Conservation (phyloP, 1,140 invertebrate genomes). For the Cydia strobilella region DNA sequence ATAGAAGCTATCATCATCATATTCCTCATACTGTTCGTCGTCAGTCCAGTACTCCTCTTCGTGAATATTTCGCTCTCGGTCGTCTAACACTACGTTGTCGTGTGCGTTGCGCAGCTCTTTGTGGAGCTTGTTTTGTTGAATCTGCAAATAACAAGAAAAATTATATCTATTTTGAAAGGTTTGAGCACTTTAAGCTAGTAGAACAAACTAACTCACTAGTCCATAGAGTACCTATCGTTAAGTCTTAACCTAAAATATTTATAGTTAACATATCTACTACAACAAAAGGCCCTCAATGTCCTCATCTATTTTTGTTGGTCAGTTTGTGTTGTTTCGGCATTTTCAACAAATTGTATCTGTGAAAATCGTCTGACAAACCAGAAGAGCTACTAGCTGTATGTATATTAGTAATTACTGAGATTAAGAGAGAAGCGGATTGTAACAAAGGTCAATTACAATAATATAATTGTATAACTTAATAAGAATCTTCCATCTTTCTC, state of each 20-base stretch:
- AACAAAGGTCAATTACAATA: not conserved
- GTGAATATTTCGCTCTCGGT: conserved; percentile 33
- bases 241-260: too few relatives aligned
- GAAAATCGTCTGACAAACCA: not conserved
- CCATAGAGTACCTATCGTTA: too few relatives aligned
- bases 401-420: too few relatives aligned
- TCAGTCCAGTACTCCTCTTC: conserved; percentile 20
- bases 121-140: conserved; percentile 57
- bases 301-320: not conserved
- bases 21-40: conserved; percentile 35
- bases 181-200: too few relatives aligned
- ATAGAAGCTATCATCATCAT: conserved; percentile 36
- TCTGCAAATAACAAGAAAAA: conserved; percentile 46
- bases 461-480: not conserved
- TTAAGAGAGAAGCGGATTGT: too few relatives aligned
- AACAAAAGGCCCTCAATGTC: too few relatives aligned
- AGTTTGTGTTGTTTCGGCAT: too few relatives aligned
- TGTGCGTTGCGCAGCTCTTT: conserved; percentile 47
- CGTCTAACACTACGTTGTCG: conserved; percentile 11
- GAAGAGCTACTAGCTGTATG: too few relatives aligned
- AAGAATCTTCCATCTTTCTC: not conserved
- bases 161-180: not conserved
- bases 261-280: too few relatives aligned
- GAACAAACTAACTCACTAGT: too few relatives aligned
- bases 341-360: too few relatives aligned